phyloP scores from a whole-genome alignment of 2,113 vertebrate genomes.

The Brachionichthys hirsutus region DNA sequence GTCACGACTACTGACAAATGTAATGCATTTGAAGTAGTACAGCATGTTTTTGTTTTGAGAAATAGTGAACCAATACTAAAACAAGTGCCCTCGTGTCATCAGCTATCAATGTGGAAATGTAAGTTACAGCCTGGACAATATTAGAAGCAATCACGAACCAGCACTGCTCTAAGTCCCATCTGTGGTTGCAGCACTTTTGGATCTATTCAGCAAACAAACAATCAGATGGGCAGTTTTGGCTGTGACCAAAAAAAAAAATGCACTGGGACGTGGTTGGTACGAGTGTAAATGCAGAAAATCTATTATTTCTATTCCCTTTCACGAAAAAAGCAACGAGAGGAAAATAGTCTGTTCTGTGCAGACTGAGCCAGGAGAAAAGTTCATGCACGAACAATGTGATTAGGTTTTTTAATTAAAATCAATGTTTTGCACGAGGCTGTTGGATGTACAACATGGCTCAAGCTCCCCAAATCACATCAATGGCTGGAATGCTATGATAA shows the following conservation, averaged over 20 bases:
- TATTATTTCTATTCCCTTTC: constrained; percentile 18
- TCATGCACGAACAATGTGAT: constrained; percentile 4
- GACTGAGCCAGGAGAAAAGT: background rate
- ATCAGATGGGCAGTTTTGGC: constrained; percentile 47
- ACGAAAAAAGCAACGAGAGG: constrained; percentile 20
- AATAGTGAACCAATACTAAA: constrained; percentile 24
- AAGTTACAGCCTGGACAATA: constrained; percentile 49
- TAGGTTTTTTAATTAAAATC: constrained; percentile 18
- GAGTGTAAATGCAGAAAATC: background rate
- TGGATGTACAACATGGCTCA: constrained; percentile 12
- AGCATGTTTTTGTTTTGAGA: constrained; percentile 10
- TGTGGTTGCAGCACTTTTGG: constrained; percentile 51
- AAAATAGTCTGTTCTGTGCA: constrained; percentile 13
- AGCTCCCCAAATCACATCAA: constrained; percentile 11
- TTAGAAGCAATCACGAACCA: constrained; percentile 49
- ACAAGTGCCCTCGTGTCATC: constrained; percentile 34
- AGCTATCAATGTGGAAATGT: constrained; percentile 41
- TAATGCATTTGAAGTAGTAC: too few relatives aligned
- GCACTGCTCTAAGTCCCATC: constrained; percentile 55
- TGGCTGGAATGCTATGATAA: background rate
- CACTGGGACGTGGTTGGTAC: constrained; percentile 2
- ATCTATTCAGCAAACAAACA: constrained; percentile 24
- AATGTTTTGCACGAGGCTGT: constrained; percentile 8
- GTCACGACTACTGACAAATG: constrained; percentile 14
- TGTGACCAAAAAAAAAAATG: constrained; percentile 30